Evolutionary conservation across 2,797 vertebrate genomes (phyloP), one percentile per base, ranked within the genome.

Genomic region (Merluccius polli): DNA sequence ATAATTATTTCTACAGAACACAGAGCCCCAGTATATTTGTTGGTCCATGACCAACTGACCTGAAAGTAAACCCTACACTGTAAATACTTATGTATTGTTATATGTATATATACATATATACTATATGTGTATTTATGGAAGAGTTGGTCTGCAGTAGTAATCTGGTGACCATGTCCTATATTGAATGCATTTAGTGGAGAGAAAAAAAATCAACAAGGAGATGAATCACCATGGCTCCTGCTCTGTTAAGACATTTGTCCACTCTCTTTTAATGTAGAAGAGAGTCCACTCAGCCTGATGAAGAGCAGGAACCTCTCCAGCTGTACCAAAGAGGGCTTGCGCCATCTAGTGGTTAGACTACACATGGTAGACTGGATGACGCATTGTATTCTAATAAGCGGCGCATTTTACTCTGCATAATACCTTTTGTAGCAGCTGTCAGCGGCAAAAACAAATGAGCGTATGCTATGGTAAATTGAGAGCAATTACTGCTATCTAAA

Each of bases 291-390:
- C 52, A 9, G 52, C n/a, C 21, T 24, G 52, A 59, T 59, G 21
- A 24, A 5, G n/a, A 9, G 21, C 52, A n/a, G 52, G 52, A 59
- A 21, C 2, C n/a, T 59, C 52, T 59, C 52, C 52, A 59, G 52
- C 52, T 59, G 52, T 59, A 59, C 52, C 52, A 59, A 59, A 59
- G 52, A 59, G 52, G n/a, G 21, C 6, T 59, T n/a, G 52, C 52
- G 52, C 52, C 52, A 59, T 59, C 52, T 59, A 59, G 52, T 59
- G 52, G 52, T 59, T 59, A 59, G 52, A 59, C n/a, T 59, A 21
- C 7, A 59, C 21, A 59, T 59, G 52, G 5, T 24, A n/a, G 6
- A 52, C 8, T 52, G 48, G 48, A 52, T 52, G 52, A 59, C n/a
- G n/a, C 4, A 24, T 24, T 24, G 7, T 8, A 8, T 59, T 59